Evolutionary conservation across 2,113 vertebrate genomes (phyloP).

Genomic region (Poeciliopsis prolifica): DNA sequence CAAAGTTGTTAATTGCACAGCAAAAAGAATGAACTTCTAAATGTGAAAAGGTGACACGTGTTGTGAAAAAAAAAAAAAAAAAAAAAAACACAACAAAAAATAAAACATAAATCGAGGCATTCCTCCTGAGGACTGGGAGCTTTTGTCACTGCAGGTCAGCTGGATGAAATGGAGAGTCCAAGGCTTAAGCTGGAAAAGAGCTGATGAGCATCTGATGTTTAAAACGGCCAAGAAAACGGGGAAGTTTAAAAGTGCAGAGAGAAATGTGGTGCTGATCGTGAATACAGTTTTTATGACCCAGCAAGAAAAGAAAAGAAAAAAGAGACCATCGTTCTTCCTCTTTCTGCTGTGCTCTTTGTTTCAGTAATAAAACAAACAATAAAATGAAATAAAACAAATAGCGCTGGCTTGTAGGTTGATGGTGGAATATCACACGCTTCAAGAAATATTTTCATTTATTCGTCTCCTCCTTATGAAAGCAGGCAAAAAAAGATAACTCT

Average conservation of each 20-base stretch:
- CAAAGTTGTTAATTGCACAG: conserved; percentile 52
- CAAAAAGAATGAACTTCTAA: conserved; percentile 49
- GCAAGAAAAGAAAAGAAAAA: conserved; percentile 12
- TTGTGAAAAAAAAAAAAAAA: conserved; percentile 27
- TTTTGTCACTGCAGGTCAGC: conserved; percentile 8
- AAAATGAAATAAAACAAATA: background rate
- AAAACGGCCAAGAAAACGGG: conserved; percentile 38
- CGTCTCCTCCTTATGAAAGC: background rate
- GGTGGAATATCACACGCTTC: background rate
- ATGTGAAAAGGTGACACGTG: conserved; percentile 55
- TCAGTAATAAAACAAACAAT: background rate
- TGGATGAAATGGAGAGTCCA: background rate
- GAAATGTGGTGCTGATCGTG: conserved; percentile 8
- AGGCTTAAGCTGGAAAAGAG: conserved; percentile 39
- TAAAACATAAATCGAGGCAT: conserved; percentile 23
- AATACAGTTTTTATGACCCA: conserved; percentile 18
- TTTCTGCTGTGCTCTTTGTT: conserved; percentile 36
- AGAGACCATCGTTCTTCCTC: conserved; percentile 41
- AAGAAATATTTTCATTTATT: no score
- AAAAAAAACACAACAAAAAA: no score
- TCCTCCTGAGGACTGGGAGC: conserved; percentile 7
- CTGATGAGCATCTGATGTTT: conserved; percentile 46
- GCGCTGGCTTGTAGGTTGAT: background rate
- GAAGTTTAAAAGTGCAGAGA: conserved; percentile 45
- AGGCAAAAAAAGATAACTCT: background rate